Evolutionary conservation across 2,888 invertebrate genomes (phyloP), one percentile per base, ranked within the genome.

Genomic region (Ormyrus pomaceus): DNA sequence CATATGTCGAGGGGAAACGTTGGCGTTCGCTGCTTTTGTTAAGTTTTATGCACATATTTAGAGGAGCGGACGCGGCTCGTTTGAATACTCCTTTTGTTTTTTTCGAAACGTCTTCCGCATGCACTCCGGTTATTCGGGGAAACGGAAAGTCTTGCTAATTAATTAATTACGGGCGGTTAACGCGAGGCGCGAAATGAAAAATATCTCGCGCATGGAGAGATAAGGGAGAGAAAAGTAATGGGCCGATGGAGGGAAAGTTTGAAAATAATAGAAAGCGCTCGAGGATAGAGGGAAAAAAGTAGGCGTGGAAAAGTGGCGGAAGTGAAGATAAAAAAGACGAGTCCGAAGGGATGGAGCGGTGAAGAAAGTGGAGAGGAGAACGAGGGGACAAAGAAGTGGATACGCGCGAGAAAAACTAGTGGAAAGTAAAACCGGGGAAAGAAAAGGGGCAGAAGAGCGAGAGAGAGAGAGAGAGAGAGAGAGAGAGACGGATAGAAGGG

Each of bases 191-290:
- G 5, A 53, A 65, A 75, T 68, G 53, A 68, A 68, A 75, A 75
- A 74, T 65, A 66, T 53, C 53, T 53, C 8, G 81, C 73, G 58
- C 64, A n/a, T 62, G 61, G 51, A 66, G 79, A 77, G 77, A 72
- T 77, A 75, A 79, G 66, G 34, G 4, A n/a, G 68, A 58, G 64
- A 71, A 83, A 83, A 75, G 74, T 82, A 71, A 76, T 71, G 13
- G 58, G 62, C 59, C 59, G 59, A 48, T 69, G 72, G 53, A 70
- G n/a, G 65, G 75, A 81, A 66, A 82, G 77, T 77, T 77, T 62
- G 34, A 46, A 64, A 80, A 69, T 34, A 34, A 34, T 81, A 70
- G 73, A 74, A 70, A 58, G 69, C 75, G 76, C 66, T 50, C 70
- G 73, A 76, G 76, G 79, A 76, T 72, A 77, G 72, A 77, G 68